phyloP scores from a whole-genome alignment of 1,140 invertebrate species.

The Saccostrea glomerata region DNA sequence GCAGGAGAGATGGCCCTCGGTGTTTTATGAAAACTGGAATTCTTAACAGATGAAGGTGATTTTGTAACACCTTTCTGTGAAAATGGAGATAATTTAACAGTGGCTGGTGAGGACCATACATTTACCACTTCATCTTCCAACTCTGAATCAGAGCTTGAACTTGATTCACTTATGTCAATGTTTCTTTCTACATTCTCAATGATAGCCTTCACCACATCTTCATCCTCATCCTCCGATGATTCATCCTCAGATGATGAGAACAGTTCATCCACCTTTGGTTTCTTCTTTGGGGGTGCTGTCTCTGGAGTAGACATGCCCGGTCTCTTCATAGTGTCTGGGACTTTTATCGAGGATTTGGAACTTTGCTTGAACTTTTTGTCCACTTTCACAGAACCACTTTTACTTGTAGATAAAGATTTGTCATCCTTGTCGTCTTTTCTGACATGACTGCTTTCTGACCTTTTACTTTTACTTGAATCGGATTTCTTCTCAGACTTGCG shows the following conservation, averaged over 20 bases:
- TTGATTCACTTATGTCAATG: neutral
- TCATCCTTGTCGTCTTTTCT: conserved; percentile 8
- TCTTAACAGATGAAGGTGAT: neutral
- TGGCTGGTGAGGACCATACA: neutral
- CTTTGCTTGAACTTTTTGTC: conserved; percentile 9
- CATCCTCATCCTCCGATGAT: conserved; percentile 35
- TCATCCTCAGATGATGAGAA: neutral
- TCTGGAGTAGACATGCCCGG: conserved; percentile 17
- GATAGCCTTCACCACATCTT: conserved; percentile 34
- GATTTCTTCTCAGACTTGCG: neutral
- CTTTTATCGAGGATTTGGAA: neutral
- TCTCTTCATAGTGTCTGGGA: neutral
- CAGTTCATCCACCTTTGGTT: conserved; percentile 13
- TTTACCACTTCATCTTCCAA: neutral
- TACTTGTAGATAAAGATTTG: neutral
- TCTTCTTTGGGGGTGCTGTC: neutral
- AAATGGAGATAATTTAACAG: neutral
- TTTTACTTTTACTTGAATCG: conserved; percentile 26
- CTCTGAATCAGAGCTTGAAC: conserved; percentile 2
- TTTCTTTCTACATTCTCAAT: conserved; percentile 22
- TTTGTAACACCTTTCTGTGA: neutral
- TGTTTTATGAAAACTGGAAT: conserved; percentile 2
- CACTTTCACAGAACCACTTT: neutral
- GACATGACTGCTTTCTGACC: conserved; percentile 5
- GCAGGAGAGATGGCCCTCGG: conserved; percentile 2